A percentile compares a stretch with the other conserved stretches of the same genome.
These are phyloP conservation scores for Drosophila parthenogenetica DNA, from an alignment of 2,888 invertebrate species.

Conservation along the genomic window DNA sequence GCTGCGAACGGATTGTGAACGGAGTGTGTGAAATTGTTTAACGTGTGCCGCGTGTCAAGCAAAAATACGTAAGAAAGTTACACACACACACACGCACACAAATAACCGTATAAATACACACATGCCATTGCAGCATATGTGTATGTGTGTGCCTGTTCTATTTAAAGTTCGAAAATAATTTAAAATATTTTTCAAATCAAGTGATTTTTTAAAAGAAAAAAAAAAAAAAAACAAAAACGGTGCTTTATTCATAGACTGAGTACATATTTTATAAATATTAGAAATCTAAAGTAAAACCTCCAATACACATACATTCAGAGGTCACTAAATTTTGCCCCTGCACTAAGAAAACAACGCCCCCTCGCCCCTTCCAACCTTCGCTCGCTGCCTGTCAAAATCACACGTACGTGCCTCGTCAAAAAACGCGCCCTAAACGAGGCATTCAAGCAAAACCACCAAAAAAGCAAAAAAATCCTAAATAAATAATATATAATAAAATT, in stretches of 20 bases:
- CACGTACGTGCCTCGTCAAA: conserved; percentile 76
- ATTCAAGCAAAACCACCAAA: conserved; percentile 64
- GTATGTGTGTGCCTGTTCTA: neutral
- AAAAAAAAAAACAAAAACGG: conserved; percentile 2
- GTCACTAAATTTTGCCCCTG: conserved; percentile 8
- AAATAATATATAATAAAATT: conserved; percentile 5
- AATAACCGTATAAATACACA: conserved; percentile 4
- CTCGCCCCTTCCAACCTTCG: neutral
- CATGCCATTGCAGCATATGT: neutral
- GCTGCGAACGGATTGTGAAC: conserved; percentile 77
- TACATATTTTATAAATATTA: conserved; percentile 25
- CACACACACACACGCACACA: conserved; percentile 13
- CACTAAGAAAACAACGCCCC: neutral
- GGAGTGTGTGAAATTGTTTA: conserved; percentile 60
- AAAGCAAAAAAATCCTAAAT: conserved; percentile 37
- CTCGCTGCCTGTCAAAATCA: conserved; percentile 36
- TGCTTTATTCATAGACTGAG: conserved; percentile 61
- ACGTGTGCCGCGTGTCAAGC: conserved; percentile 63
- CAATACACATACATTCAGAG: conserved; percentile 20
- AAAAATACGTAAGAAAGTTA: conserved; percentile 59
- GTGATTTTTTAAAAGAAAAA: conserved; percentile 40
- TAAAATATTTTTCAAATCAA: conserved; percentile 12
- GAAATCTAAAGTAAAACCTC: conserved; percentile 23
- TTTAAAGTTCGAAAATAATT: conserved; percentile 9
- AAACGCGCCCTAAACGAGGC: conserved; percentile 75